Conservation (phyloP, 2,113 vertebrate genomes). For the Brachypodius melanocephalos region DNA sequence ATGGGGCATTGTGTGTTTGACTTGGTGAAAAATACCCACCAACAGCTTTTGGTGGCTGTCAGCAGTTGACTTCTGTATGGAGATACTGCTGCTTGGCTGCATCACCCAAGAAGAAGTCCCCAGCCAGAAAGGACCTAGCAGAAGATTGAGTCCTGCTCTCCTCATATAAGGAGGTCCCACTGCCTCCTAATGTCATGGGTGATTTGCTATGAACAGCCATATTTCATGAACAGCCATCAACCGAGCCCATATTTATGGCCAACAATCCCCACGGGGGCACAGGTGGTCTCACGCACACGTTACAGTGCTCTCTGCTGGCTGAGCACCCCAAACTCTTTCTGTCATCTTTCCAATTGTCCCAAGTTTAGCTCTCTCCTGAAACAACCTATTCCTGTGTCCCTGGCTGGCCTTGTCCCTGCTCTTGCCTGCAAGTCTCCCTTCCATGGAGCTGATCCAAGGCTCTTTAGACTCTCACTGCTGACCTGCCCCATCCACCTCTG, state of each 20-base stretch:
- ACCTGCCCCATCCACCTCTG: not conserved
- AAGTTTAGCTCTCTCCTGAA: not conserved
- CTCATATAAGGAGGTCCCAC: not conserved
- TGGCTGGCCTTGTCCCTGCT: not conserved
- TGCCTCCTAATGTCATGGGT: not conserved
- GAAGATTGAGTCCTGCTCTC: not conserved
- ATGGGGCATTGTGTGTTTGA: fast-evolving
- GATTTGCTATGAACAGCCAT: not conserved
- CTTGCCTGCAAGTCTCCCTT: fast-evolving
- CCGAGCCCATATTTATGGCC: not conserved
- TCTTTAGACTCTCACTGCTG: not conserved
- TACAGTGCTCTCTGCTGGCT: not conserved
- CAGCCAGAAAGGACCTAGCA: not conserved
- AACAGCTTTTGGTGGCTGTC: not conserved
- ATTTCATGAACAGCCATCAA: not conserved
- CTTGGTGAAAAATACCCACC: not conserved
- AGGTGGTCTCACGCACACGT: not conserved
- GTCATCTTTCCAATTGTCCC: not conserved
- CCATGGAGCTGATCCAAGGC: not conserved
- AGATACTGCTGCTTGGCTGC: not conserved
- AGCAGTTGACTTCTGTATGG: not conserved
- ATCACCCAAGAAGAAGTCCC: not conserved
- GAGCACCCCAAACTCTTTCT: not conserved
- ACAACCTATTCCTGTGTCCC: fast-evolving
- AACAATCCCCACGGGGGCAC: fast-evolving